phyloP scores from a whole-genome alignment of 30 jellyfish, hydroid and myxozoan genomes.

The Pseudorhiza aurosa region DNA sequence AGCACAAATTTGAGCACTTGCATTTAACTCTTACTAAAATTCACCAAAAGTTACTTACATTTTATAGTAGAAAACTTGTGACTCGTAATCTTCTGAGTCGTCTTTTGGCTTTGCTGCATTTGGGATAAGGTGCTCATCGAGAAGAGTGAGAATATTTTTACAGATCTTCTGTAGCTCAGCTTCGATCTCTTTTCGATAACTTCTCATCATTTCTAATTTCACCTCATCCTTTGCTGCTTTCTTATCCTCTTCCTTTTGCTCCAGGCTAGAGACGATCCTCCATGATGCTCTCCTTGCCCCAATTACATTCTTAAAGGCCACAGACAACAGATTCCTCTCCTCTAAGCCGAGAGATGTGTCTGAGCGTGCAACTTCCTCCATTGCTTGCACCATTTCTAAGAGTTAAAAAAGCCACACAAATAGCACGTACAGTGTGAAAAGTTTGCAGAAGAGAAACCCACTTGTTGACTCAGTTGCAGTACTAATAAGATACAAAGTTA shows the following conservation, averaged over 20 bases:
- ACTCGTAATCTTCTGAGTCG: conserved; percentile 44
- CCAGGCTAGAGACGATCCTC: conserved; percentile 87
- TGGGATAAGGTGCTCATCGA: conserved; percentile 84
- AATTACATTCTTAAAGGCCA: conserved; percentile 96
- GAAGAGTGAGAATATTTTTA: conserved; percentile 76
- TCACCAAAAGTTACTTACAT: conserved; percentile 67
- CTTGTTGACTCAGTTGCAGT: conserved; percentile 2
- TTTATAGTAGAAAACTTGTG: conserved; percentile 90
- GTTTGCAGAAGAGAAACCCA: too few relatives aligned
- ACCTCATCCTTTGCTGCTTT: conserved; percentile 16
- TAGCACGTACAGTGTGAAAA: too few relatives aligned
- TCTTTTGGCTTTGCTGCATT: conserved; percentile 31
- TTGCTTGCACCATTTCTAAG: conserved; percentile 92
- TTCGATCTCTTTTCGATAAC: conserved; percentile 72
- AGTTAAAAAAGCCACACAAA: background rate
- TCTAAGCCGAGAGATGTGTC: conserved; percentile 88
- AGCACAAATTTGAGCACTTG: too few relatives aligned
- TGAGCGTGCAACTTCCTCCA: conserved; percentile 88
- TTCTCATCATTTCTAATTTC: conserved; percentile 36
- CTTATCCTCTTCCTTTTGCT: conserved; percentile 52
- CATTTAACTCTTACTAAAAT: too few relatives aligned
- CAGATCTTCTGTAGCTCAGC: conserved; percentile 88
- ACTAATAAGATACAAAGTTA: too few relatives aligned
- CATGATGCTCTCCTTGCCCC: conserved; percentile 99
- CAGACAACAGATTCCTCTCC: conserved; percentile 95